Evolutionary conservation across 2,888 invertebrate genomes (phyloP).

Genomic region (Sphecodes monilicornis): DNA sequence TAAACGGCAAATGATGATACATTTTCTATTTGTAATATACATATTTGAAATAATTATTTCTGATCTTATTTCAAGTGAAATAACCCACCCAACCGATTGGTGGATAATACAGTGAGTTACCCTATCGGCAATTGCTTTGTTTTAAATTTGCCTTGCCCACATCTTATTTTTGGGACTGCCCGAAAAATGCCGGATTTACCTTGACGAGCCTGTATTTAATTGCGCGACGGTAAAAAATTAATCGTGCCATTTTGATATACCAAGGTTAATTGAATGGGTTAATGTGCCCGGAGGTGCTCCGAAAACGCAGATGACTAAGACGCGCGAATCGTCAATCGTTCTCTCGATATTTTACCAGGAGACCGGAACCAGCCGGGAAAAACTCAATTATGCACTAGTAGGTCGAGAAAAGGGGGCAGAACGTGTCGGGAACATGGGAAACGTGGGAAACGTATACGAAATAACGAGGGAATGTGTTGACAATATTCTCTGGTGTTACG

Average conservation of each 20-base stretch:
- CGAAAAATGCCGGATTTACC: slow-evolving; percentile 22
- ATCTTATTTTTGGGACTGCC: background rate
- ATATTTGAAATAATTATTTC: no score
- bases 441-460: background rate
- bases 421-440: background rate
- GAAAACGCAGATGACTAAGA: slow-evolving; percentile 21
- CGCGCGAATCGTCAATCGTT: slow-evolving; percentile 31
- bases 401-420: background rate
- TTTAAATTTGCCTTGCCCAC: no score
- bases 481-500: slow-evolving; percentile 36
- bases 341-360: slow-evolving; percentile 36
- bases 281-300: slow-evolving; percentile 55
- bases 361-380: background rate
- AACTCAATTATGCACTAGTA: background rate
- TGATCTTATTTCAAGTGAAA: no score
- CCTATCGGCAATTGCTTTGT: no score
- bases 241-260: slow-evolving; percentile 64
- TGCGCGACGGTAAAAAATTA: slow-evolving; percentile 50
- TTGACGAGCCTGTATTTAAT: slow-evolving; percentile 20
- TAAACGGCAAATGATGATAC: no score
- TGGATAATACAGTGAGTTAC: no score
- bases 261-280: slow-evolving; percentile 57
- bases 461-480: slow-evolving; percentile 38
- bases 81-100: no score
- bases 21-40: no score